A percentile compares a stretch with the other conserved stretches of the same genome.
These are phyloP conservation scores for Aplysina aerophoba DNA, from an alignment of 37 sponge, comb jelly and placozoan species.

Conservation along the genomic window DNA sequence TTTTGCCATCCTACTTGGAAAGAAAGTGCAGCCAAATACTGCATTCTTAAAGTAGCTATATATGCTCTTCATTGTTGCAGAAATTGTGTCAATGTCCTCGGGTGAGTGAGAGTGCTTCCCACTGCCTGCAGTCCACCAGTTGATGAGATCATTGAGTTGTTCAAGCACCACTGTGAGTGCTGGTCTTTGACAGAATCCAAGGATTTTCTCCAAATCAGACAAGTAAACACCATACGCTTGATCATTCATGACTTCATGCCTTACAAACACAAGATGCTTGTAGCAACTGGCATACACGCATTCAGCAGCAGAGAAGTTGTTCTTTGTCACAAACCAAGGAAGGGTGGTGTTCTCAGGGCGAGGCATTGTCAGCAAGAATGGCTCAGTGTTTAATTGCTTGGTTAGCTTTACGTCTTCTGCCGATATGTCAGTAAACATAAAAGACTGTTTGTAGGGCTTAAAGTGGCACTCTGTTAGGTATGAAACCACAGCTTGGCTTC, in stretches of 20 bases:
- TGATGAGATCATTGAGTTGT: slow-evolving; percentile 1
- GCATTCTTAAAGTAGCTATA: too few relatives aligned
- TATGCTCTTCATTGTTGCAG: too few relatives aligned
- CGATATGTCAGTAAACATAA: too few relatives aligned
- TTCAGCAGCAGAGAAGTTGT: background rate
- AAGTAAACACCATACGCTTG: background rate
- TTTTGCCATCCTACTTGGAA: background rate
- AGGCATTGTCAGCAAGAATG: too few relatives aligned
- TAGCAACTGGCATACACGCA: background rate
- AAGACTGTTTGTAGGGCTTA: background rate
- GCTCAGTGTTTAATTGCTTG: too few relatives aligned
- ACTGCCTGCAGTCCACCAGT: background rate
- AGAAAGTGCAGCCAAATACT: too few relatives aligned
- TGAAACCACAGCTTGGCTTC: slow-evolving; percentile 22
- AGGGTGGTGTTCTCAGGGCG: background rate
- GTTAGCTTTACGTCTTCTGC: too few relatives aligned
- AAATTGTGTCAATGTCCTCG: too few relatives aligned
- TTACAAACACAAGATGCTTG: background rate
- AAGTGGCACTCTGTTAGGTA: slow-evolving; percentile 21
- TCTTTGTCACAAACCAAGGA: background rate
- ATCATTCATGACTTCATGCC: background rate
- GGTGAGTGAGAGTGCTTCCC: background rate
- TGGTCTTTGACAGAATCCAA: too few relatives aligned
- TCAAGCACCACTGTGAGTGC: background rate
- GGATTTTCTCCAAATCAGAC: too few relatives aligned